Base-by-base conservation (phyloP, 2,797 vertebrate species). In the Xerus rutilus region DNA sequence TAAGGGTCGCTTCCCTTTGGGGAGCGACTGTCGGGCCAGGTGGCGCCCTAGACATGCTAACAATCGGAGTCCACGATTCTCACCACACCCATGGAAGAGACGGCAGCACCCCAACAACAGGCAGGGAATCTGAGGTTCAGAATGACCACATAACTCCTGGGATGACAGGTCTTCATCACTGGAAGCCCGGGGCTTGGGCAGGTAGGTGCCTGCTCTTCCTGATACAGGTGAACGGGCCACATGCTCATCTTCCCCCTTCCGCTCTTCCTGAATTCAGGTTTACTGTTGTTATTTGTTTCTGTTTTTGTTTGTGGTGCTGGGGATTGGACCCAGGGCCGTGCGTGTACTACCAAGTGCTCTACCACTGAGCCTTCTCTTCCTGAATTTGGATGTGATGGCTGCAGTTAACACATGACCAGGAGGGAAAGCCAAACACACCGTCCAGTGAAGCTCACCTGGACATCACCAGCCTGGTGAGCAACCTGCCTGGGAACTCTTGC, bases 121-220 rank as follows among this genome's bases (percentile, higher is more conserved):
- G 59, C 83, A 14, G n/a, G 54, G 23, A 96, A 87, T 89, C 62
- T 70, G 62, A 91, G 67, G 64, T 78, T 93, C 77, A 70, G 28
- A 86, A 89, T 52, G 18, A 74, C 81, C 81, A n/a, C 12, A 28
- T 59, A 70, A 23, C 13, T 70, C 76, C 54, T 64, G n/a, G 20
- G 47, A 85, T 35, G 32, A 13, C n/a, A 74, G 39, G 30, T 32
- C 79, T 81, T 92, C 81, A 20, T 87, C 47, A 54, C 49, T 28
- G 23, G 89, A 57, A 78, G 28, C 45, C 32, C 32, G 7, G 62
- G 32, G 2, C 54, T 72, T 72, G 65, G 78, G 52, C 82, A 96
- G 76, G 35, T 73, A 96, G 76, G 35, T 69, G 21, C 86, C 89
- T 89, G 7, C 4, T 81, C 89, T 86, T 81, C 13, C 82, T 92